Base-by-base conservation (phyloP, 2,113 vertebrate species). In the Hyperopisus bebe region DNA sequence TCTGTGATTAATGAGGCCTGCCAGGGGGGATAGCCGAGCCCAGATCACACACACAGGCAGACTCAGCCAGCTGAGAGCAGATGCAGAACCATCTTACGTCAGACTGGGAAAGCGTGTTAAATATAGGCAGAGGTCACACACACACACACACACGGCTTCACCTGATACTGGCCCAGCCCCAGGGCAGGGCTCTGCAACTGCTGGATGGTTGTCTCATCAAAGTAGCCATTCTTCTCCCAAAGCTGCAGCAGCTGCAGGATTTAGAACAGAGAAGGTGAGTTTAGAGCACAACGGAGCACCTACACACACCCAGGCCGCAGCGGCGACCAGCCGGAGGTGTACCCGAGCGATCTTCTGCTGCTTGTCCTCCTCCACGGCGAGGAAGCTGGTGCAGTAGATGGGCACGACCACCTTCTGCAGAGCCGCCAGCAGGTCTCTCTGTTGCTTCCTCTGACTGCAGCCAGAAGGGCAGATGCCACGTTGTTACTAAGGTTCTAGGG, bases 161-260 rank as follows among this genome's bases (percentile, higher is more conserved):
- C 98, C 96, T 99, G 98, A 93, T 99, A 99, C 95, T 99, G 98
- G 90, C 98, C 98, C 0, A 99, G 97, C 8, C 98, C 98, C 88
- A 99, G 95, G 1, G 97, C 98, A 0, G 98, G 98, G 94, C 97
- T 99, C 95, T 99, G 97, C 2, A 99, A 92, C 93, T 99, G 98
- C 93, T 98, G 98, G 93, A 99, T 99, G 62, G 98, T 99, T 80
- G 98, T 94, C 19, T 99, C 98, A 2, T 99, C 97, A 51, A 99
- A 99, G 94, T 99, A 99, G 6, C 98, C 97, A 0, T 99, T 99
- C 91, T 99, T 99, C 92, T 99, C 98, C 98, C 98, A 99, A 0
- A 99, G 96, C 90, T 98, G 98, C 90, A 99, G 95, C 88, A 99
- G 95, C 98, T 99, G 92, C 7, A 77, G 0, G 19, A 7, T 39